These are phyloP conservation scores for Prochilodus magdalenae DNA, from an alignment of 2,113 vertebrate species.

Conservation along the genomic window DNA sequence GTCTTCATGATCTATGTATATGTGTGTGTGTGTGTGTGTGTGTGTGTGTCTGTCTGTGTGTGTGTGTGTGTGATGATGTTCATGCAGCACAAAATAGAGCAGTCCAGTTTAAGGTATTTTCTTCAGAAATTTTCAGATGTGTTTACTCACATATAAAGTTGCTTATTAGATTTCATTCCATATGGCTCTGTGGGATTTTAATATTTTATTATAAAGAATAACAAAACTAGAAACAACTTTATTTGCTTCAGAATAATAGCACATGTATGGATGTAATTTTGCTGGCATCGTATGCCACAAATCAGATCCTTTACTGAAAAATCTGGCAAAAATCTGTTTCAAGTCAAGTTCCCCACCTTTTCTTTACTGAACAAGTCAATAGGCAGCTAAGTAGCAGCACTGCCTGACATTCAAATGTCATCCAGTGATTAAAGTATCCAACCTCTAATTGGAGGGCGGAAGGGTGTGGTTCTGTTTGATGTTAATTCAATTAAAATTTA, in stretches of 20 bases:
- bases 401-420: background rate
- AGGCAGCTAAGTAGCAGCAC: background rate
- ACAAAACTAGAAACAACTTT: constrained; percentile 67
- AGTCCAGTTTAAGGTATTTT: background rate
- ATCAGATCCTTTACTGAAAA: constrained; percentile 50
- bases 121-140: constrained; percentile 12
- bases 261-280: constrained; percentile 60
- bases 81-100: background rate
- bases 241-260: constrained; percentile 76
- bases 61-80: too few relatives aligned
- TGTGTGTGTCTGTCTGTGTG: too few relatives aligned
- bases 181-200: constrained; percentile 63
- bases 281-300: constrained; percentile 62
- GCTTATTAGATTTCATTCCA: constrained; percentile 69
- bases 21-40: too few relatives aligned
- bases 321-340: constrained; percentile 52
- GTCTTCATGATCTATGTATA: too few relatives aligned
- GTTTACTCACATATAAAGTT: constrained; percentile 49
- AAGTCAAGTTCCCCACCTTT: background rate
- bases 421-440: background rate
- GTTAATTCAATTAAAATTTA: constrained; percentile 54
- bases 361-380: background rate
- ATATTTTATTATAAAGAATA: constrained; percentile 76
- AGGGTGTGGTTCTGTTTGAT: constrained; percentile 50
- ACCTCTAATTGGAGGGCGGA: constrained; percentile 18